A percentile compares a stretch with the other conserved stretches of the same genome.
Conservation (phyloP, 2,113 vertebrate genomes). For the Zapus hudsonius region DNA sequence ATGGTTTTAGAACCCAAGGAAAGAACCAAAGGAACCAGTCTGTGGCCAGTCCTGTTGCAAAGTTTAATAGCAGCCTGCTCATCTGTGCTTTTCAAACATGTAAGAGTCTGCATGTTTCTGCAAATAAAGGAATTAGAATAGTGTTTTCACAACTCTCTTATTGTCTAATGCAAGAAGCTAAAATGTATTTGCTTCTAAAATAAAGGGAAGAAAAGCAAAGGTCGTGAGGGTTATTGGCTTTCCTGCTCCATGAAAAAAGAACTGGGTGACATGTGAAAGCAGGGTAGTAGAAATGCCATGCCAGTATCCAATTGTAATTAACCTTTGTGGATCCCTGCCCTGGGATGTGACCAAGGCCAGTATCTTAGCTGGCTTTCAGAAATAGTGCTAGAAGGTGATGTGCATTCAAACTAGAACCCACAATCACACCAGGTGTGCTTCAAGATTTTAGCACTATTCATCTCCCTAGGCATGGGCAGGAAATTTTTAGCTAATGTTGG, state of each 20-base stretch:
- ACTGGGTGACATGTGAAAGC: not conserved
- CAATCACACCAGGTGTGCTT: constrained; percentile 44
- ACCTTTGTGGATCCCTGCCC: constrained; percentile 9
- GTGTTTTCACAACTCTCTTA: constrained; percentile 27
- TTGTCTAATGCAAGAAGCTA: constrained; percentile 23
- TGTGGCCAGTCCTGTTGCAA: not conserved
- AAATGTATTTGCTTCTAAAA: constrained; percentile 61
- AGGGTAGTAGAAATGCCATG: not conserved
- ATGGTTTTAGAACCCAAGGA: not conserved
- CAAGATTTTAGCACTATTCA: constrained; percentile 37
- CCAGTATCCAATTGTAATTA: constrained; percentile 51
- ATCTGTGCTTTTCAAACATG: not conserved
- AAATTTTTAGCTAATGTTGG: not conserved
- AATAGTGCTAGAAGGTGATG: not conserved
- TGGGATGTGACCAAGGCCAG: not conserved
- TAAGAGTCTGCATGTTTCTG: not conserved
- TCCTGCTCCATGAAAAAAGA: constrained; percentile 26
- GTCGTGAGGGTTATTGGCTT: constrained; percentile 26
- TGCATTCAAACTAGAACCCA: constrained; percentile 48
- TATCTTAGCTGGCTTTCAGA: constrained; percentile 34
- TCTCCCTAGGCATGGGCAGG: not conserved
- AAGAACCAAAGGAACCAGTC: not conserved
- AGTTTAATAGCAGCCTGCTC: constrained; percentile 29
- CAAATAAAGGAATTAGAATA: constrained; percentile 32
- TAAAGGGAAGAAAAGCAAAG: constrained; percentile 49